phyloP scores from a whole-genome alignment of 1,140 invertebrate genomes.

The Calosoma granatense region DNA sequence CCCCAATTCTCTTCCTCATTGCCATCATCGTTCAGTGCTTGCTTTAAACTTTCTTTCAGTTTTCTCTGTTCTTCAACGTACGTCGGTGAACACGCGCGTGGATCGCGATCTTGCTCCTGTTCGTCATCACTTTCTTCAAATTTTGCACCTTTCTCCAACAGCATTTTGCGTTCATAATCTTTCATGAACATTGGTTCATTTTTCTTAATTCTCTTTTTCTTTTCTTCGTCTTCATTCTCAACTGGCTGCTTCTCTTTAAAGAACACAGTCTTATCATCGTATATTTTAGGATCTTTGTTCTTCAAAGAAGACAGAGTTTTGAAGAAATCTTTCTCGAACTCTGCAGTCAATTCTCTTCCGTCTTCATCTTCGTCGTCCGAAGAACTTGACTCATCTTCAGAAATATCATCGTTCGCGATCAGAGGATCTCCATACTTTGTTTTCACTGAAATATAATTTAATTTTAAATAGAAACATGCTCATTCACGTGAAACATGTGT shows the following conservation, averaged over 20 bases:
- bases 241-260: constrained; percentile 45
- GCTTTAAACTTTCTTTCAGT: constrained; percentile 56
- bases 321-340: constrained; percentile 77
- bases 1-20: constrained; percentile 41
- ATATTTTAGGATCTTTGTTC: constrained; percentile 80
- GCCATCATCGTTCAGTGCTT: constrained; percentile 38
- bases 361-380: constrained; percentile 47
- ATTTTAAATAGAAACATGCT: constrained; percentile 14
- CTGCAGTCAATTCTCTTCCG: constrained; percentile 44
- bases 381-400: constrained; percentile 31
- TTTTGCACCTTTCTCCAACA: constrained; percentile 58
- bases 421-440: constrained; percentile 52
- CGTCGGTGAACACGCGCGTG: constrained; percentile 32
- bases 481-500: constrained; percentile 16
- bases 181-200: constrained; percentile 57
- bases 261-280: constrained; percentile 65
- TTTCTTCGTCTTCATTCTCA: constrained; percentile 24
- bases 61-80: constrained; percentile 61
- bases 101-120: constrained; percentile 25
- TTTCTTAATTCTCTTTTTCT: constrained; percentile 35
- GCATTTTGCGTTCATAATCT: constrained; percentile 71
- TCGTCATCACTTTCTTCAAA: constrained; percentile 45
- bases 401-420: constrained; percentile 23
- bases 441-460: constrained; percentile 49
- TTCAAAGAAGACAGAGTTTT: constrained; percentile 77